Percentiles rank a stretch among this genome's conserved stretches.
Evolutionary conservation across 2,888 invertebrate species (phyloP).

Genomic region (Ctenicera cuprea): DNA sequence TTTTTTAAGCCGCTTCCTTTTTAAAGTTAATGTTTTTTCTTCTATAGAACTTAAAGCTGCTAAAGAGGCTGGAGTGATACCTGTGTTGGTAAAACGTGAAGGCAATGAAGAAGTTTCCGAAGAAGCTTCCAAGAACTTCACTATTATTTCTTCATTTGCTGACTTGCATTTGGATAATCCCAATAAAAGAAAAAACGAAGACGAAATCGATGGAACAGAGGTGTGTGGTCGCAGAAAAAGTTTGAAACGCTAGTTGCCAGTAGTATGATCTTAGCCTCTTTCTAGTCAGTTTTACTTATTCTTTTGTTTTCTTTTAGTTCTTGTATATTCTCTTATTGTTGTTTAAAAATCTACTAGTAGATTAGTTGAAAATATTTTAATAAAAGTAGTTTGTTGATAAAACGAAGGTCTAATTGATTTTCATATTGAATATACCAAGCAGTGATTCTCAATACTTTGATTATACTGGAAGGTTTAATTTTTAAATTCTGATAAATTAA

Average conservation of each 20-base stretch:
- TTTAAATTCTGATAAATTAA: no score
- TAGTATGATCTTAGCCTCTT: neutral
- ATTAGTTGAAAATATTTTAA: neutral
- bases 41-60: slow-evolving; percentile 90
- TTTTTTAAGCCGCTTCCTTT: no score
- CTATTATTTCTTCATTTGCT: slow-evolving; percentile 78
- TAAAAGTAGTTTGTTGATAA: neutral
- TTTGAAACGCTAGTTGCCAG: slow-evolving; percentile 37
- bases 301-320: neutral
- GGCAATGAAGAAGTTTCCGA: slow-evolving; percentile 85
- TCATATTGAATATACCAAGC: no score
- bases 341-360: neutral
- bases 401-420: no score
- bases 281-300: slow-evolving; percentile 24
- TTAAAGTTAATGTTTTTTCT: neutral
- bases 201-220: slow-evolving; percentile 64
- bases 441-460: no score
- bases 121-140: slow-evolving; percentile 75
- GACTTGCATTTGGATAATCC: slow-evolving; percentile 72
- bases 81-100: slow-evolving; percentile 83
- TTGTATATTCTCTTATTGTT: slow-evolving; percentile 9
- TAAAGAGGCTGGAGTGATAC: slow-evolving; percentile 81
- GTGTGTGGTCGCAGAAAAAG: slow-evolving; percentile 61
- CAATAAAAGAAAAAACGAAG: slow-evolving; percentile 68
- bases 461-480: no score